Conservation (phyloP, 2,113 vertebrate species). For the Sprattus sprattus region DNA sequence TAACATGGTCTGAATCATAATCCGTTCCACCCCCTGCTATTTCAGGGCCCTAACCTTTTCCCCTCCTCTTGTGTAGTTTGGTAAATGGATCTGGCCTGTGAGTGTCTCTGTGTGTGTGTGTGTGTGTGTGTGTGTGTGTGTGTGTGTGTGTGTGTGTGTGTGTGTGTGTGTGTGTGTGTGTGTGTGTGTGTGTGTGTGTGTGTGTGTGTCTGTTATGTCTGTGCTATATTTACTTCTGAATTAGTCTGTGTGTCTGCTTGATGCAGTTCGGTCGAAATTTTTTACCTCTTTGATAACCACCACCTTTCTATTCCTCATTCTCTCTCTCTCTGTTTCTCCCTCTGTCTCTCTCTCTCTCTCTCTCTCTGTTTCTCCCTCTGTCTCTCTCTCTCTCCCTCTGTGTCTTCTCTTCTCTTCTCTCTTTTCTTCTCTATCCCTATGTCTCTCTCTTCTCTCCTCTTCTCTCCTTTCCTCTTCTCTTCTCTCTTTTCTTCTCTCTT, state of each 20-base stretch:
- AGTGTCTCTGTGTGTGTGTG: neutral
- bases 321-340: neutral
- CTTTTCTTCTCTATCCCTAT: neutral
- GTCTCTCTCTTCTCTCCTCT: neutral
- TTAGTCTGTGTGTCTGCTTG: slow-evolving; percentile 25
- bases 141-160: neutral
- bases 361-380: neutral
- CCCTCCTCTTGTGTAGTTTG: neutral
- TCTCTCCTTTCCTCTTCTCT: neutral
- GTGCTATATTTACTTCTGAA: slow-evolving; percentile 4
- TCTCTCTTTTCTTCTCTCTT: slow-evolving; percentile 8
- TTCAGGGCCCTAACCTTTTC: slow-evolving; percentile 30
- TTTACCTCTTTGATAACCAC: slow-evolving; percentile 42
- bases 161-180: neutral
- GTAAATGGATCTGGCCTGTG: neutral
- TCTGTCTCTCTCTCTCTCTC: neutral
- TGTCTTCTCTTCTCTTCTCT: neutral
- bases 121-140: neutral
- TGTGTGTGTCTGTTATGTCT: neutral
- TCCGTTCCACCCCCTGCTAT: slow-evolving; percentile 24
- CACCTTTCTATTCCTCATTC: slow-evolving; percentile 17
- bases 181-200: neutral
- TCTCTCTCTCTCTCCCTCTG: neutral
- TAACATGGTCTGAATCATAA: neutral
- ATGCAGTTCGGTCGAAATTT: slow-evolving; percentile 27